Percentiles rank a stretch among this genome's conserved stretches.
Conservation (phyloP, 2,113 vertebrate genomes). For the Vidua macroura region DNA sequence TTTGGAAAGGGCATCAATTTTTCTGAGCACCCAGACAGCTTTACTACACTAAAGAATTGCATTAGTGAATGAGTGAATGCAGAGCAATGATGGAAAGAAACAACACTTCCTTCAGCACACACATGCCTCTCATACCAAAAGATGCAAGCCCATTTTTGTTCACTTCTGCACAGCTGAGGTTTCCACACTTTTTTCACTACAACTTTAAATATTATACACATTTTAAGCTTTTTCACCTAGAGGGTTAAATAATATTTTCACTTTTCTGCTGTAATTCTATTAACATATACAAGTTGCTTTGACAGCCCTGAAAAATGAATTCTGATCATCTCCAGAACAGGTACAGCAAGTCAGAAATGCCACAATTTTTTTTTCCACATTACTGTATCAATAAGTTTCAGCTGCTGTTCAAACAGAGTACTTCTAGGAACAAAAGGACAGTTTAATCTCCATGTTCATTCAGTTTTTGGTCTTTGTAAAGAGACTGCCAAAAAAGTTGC, state of each 20-base stretch:
- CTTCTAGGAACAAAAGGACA: slow-evolving; percentile 35
- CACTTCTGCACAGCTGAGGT: neutral
- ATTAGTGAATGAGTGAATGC: neutral
- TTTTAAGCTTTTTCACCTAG: neutral
- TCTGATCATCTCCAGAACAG: neutral
- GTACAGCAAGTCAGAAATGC: neutral
- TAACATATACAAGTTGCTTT: neutral
- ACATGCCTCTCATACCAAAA: neutral
- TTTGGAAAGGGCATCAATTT: neutral
- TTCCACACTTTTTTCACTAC: neutral
- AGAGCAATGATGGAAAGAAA: neutral
- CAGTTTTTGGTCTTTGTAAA: slow-evolving; percentile 42
- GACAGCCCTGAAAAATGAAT: neutral
- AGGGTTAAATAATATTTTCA: neutral
- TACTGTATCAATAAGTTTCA: neutral
- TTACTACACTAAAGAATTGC: neutral
- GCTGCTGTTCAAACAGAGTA: neutral
- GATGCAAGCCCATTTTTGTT: neutral
- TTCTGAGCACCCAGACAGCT: neutral
- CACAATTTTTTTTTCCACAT: neutral
- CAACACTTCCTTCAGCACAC: neutral
- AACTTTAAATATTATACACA: neutral
- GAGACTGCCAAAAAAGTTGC: slow-evolving; percentile 67
- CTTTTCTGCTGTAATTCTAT: neutral
- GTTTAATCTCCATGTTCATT: slow-evolving; percentile 39